Base-by-base conservation (phyloP, 2,888 invertebrate species). In the Melanchra persicariae region DNA sequence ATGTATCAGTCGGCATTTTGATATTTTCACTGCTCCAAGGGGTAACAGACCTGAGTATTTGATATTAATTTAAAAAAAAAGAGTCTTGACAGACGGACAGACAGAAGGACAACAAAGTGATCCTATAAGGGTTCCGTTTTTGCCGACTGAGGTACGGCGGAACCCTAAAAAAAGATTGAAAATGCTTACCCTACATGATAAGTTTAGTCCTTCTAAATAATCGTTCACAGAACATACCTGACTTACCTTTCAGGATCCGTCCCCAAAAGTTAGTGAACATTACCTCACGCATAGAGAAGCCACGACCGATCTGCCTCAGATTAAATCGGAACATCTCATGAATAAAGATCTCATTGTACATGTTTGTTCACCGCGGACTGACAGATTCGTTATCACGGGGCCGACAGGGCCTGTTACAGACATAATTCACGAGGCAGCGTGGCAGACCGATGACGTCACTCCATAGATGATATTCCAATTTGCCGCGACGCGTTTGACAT, bases 341-440 rank as follows among this genome's bases (percentile, higher is more conserved):
- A 90, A 90, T 90, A 90, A 86, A 88, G 85, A 89, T 88, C 81
- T 68, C 79, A 79, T 83, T 80, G 81, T 83, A 77, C 86, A 86
- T 86, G 85, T 86, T 85, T 84, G 81, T 83, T 84, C 84, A 78
- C 79, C 77, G 80, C 70, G 73, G 75, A 67, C 72, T 84, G 87
- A 88, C 87, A 87, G 84, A 79, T 67, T 85, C 81, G 82, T 88
- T 84, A 85, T 77, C 85, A 85, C 81, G 76, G 74, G 77, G 73
- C 66, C 79, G 87, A 88, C 87, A 79, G 84, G 81, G 80, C 77
- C 81, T 87, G 87, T 83, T 80, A 82, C 73, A 81, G 83, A 82
- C 85, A 85, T 87, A 81, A 88, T 87, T 86, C 81, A 67, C 47
- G 75, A 74, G 65, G 77, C 81, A 75, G 79, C 77, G 79, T 71